phyloP scores from a whole-genome alignment of 2,888 invertebrate genomes.

The Ectemnius lituratus region DNA sequence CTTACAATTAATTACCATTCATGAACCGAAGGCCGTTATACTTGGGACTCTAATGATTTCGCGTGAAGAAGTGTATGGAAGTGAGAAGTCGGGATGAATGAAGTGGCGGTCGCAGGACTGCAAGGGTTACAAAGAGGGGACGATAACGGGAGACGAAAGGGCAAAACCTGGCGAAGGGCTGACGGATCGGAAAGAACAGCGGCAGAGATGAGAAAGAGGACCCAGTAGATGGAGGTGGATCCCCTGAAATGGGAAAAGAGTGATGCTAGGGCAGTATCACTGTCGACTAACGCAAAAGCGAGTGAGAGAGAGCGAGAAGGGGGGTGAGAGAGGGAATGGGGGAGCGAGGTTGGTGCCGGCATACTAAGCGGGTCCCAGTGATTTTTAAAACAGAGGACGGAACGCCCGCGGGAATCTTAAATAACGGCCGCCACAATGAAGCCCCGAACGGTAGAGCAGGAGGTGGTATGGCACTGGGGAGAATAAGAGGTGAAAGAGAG shows the following conservation, averaged over 20 bases:
- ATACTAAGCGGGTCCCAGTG: conserved; percentile 71
- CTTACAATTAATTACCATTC: too few relatives aligned
- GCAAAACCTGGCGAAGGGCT: conserved; percentile 11
- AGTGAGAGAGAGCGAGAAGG: conserved; percentile 2
- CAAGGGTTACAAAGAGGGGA: too few relatives aligned
- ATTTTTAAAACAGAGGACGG: conserved; percentile 73
- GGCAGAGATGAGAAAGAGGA: neutral
- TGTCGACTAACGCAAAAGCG: conserved; percentile 71
- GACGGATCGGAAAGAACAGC: conserved; percentile 25
- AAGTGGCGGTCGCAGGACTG: too few relatives aligned
- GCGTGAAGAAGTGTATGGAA: too few relatives aligned
- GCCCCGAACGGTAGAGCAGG: too few relatives aligned
- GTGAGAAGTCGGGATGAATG: too few relatives aligned
- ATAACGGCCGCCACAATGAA: conserved; percentile 57
- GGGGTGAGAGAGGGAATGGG: too few relatives aligned
- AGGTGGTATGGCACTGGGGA: neutral
- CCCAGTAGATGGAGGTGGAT: too few relatives aligned
- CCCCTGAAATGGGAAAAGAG: conserved; percentile 25
- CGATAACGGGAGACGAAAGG: conserved; percentile 41
- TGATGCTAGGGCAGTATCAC: conserved; percentile 72
- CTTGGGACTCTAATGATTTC: too few relatives aligned
- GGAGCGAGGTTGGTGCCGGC: conserved; percentile 43
- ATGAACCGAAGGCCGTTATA: too few relatives aligned
- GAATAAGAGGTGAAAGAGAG: conserved; percentile 13
- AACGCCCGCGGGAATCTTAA: conserved; percentile 70